Conservation (phyloP, 1,140 invertebrate species). For the Drosophila grimshawi region DNA sequence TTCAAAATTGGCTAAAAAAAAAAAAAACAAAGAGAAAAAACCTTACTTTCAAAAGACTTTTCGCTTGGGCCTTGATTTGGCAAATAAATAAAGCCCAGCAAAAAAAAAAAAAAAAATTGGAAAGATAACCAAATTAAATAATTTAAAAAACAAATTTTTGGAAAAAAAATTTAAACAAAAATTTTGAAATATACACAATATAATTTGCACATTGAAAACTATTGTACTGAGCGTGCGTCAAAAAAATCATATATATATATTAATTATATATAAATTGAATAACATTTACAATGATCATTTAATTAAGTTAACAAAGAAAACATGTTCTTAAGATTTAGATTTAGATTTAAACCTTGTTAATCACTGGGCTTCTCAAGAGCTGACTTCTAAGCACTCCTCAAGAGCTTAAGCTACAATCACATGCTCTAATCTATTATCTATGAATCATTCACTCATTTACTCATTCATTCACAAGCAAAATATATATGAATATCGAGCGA, state of each 20-base stretch:
- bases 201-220: constrained; percentile 44
- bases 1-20: constrained; percentile 75
- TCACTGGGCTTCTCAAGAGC: constrained; percentile 32
- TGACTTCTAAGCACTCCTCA: constrained; percentile 11
- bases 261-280: constrained; percentile 25
- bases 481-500: constrained; percentile 19
- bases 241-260: constrained; percentile 40
- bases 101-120: constrained; percentile 16
- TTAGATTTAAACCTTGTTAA: constrained; percentile 38
- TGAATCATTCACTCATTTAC: constrained; percentile 11
- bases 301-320: constrained; percentile 53
- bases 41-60: constrained; percentile 74
- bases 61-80: constrained; percentile 55
- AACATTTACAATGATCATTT: constrained; percentile 56
- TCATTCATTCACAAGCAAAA: constrained; percentile 5
- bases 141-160: constrained; percentile 20
- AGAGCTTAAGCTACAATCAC: constrained; percentile 36
- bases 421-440: constrained; percentile 6
- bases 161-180: neutral
- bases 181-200: constrained; percentile 2
- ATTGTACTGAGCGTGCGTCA: constrained; percentile 65
- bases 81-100: constrained; percentile 31
- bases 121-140: neutral
- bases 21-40: constrained; percentile 51
- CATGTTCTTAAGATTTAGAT: constrained; percentile 46